phyloP scores from a whole-genome alignment of 2,797 vertebrate species.

The Microtus agrestis region DNA sequence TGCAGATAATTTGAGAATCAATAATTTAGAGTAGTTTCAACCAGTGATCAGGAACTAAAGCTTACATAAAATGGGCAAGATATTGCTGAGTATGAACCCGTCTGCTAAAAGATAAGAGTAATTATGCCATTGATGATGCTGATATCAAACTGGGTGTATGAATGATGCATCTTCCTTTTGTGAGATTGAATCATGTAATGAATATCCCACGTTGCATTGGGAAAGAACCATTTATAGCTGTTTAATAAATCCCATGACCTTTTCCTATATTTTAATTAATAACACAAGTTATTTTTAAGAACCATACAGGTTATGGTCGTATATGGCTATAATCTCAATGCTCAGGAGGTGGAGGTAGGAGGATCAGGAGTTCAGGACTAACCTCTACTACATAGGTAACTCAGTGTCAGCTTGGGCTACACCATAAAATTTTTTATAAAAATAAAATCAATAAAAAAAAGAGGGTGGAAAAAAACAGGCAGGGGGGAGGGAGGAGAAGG shows the following conservation, averaged over 20 bases:
- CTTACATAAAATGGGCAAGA: slow-evolving; percentile 16
- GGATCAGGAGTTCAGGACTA: neutral
- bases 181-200: neutral
- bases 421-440: neutral
- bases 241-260: slow-evolving; percentile 56
- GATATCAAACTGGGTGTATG: neutral
- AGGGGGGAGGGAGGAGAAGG: too few relatives aligned
- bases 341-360: neutral
- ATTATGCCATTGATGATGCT: neutral
- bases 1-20: slow-evolving; percentile 17
- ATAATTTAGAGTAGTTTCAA: neutral
- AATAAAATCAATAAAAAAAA: neutral
- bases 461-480: neutral
- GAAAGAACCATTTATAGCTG: slow-evolving; percentile 56
- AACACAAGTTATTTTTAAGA: slow-evolving; percentile 63
- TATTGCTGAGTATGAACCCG: neutral
- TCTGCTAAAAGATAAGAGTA: neutral
- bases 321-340: neutral
- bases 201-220: neutral
- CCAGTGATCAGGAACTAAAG: neutral
- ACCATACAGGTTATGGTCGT: neutral
- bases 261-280: slow-evolving; percentile 61
- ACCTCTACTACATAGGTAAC: neutral
- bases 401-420: neutral
- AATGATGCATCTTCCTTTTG: neutral